A percentile compares a stretch with the other conserved stretches of the same genome.
These are phyloP conservation scores for Paraplagusia blochii DNA, from an alignment of 2,113 vertebrate species.

Conservation along the genomic window DNA sequence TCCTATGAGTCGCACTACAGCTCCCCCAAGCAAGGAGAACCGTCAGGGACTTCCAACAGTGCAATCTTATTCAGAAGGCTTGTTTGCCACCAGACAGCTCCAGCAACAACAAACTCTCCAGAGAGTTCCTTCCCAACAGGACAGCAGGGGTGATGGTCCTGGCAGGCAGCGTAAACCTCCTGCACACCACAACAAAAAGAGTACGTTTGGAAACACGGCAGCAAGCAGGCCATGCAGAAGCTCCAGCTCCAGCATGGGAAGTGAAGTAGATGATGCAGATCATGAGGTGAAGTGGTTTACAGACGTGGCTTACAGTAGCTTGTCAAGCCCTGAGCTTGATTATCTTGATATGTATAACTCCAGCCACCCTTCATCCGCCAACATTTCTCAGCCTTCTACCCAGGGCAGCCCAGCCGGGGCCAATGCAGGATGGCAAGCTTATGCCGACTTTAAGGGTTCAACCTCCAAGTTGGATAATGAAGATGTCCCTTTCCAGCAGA, in stretches of 20 bases:
- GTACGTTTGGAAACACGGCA: conserved; percentile 35
- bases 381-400: conserved; percentile 80
- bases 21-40: conserved; percentile 72
- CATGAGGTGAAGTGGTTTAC: conserved; percentile 84
- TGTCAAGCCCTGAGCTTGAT: conserved; percentile 74
- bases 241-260: conserved; percentile 79
- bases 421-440: conserved; percentile 75
- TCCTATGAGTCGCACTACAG: conserved; percentile 69
- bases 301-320: conserved; percentile 75
- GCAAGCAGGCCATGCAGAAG: conserved; percentile 64
- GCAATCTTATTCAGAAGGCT: conserved; percentile 74
- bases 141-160: conserved; percentile 50
- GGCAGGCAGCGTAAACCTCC: conserved; percentile 58
- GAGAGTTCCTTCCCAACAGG: conserved; percentile 64
- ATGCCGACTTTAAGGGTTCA: conserved; percentile 72
- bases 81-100: conserved; percentile 66
- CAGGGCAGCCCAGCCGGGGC: conserved; percentile 77
- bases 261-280: conserved; percentile 83
- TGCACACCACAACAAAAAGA: conserved; percentile 48
- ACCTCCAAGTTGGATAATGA: conserved; percentile 65
- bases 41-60: conserved; percentile 67
- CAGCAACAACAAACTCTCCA: conserved; percentile 72
- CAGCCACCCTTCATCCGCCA: conserved; percentile 75
- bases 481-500: conserved; percentile 55
- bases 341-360: conserved; percentile 85